Base-by-base conservation (phyloP, 2,797 vertebrate genomes). In the Alca torda region DNA sequence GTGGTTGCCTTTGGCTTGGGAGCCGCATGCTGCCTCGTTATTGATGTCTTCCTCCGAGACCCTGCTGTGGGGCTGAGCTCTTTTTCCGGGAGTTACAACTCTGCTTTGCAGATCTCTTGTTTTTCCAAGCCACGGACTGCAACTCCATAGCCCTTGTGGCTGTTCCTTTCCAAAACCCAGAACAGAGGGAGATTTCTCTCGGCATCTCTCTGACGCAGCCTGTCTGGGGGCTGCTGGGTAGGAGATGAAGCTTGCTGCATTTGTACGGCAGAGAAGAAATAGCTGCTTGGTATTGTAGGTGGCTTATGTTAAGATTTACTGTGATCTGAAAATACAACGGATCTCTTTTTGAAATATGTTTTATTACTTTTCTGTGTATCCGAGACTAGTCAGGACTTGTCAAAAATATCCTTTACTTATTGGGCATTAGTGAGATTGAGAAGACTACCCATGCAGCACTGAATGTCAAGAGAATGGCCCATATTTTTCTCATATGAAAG, bases 331-430 rank as follows among this genome's bases (percentile, higher is more conserved):
- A 94, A 94, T 92, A 90, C 70, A 91, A 69, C 92, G 53, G 69
- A 79, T 89, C 73, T 96, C 84, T 53, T 94, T 76, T 39, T 86
- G 93, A 93, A 96, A 91, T 78, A 94, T 17, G 63, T 89, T 96
- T 93, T 95, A 95, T 97, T 96, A 86, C 93, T 91, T 95, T 87
- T 87, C 79, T 90, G 17, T 60, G 69, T 92, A 88, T 86, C 84
- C 67, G 70, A 69, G 94, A 69, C 93, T 91, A 89, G 84, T 80
- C 79, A 64, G 87, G 82, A 86, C 92, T 95, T 96, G 89, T 96
- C 82, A 89, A 51, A 95, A 95, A 79, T 73, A 93, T 95, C 90
- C 92, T 94, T 92, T 95, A 86, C 93, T 94, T 94, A 91, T 64
- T 94, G 83, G 51, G 89, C 88, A 90, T 96, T 96, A 96, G 89